Evolutionary conservation across 2,888 invertebrate genomes (phyloP).

Genomic region (Euplexia lucipara): DNA sequence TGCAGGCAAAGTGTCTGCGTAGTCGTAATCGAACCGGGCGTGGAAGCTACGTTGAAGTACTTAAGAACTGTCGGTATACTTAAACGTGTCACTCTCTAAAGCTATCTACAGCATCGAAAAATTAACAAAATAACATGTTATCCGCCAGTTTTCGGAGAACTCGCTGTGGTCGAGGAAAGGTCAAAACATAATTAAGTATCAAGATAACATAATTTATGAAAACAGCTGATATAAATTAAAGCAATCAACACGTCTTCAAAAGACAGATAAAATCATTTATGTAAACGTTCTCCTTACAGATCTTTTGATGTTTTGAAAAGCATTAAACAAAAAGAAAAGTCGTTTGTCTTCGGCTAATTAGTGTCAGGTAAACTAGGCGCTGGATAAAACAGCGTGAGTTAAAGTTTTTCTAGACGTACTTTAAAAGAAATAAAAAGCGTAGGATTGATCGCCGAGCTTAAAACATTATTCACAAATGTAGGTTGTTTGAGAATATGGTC

Average conservation of each 20-base stretch:
- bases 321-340: conserved; percentile 38
- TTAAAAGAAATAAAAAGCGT: conserved; percentile 27
- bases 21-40: conserved; percentile 36
- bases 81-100: neutral
- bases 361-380: conserved; percentile 31
- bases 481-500: conserved; percentile 33
- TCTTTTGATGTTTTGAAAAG: conserved; percentile 31
- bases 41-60: conserved; percentile 16
- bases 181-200: conserved; percentile 3
- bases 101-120: neutral
- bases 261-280: conserved; percentile 27
- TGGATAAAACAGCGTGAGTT: conserved; percentile 33
- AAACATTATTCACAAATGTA: conserved; percentile 30
- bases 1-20: conserved; percentile 33
- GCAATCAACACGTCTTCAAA: conserved; percentile 17
- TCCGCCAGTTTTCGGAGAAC: neutral
- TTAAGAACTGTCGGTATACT: conserved; percentile 34
- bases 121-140: neutral
- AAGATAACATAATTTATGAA: conserved; percentile 30
- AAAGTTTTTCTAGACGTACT: conserved; percentile 33
- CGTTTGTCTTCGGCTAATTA: conserved; percentile 54
- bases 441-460: conserved; percentile 29
- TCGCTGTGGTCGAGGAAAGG: conserved; percentile 12
- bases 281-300: conserved; percentile 18
- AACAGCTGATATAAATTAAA: conserved; percentile 8